Evolutionary conservation across 1,140 invertebrate species (phyloP).

Genomic region (Mesaphorura yosii): DNA sequence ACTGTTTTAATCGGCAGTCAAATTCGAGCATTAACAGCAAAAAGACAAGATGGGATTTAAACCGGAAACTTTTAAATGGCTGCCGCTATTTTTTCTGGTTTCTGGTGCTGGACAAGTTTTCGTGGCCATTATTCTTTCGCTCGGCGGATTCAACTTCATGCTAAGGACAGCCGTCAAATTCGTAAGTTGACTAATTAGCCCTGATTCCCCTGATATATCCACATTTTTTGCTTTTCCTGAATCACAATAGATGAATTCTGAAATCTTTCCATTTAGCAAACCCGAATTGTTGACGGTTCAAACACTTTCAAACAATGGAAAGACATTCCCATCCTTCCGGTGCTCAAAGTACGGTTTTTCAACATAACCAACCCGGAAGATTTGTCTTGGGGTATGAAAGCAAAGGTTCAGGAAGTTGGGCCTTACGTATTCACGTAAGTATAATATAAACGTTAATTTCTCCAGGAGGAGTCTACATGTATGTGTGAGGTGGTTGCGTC

Average conservation of each 20-base stretch:
- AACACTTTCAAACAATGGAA: slow-evolving; percentile 12
- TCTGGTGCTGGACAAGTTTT: neutral
- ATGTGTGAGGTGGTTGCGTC: too few species aligned
- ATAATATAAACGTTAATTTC: too few species aligned
- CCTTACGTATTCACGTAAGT: slow-evolving; percentile 12
- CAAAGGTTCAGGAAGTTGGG: slow-evolving; percentile 2
- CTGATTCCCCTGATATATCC: too few species aligned
- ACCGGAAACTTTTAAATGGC: too few species aligned
- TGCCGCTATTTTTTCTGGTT: too few species aligned
- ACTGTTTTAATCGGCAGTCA: too few species aligned
- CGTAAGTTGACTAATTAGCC: too few species aligned
- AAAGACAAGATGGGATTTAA: too few species aligned
- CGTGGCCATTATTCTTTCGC: neutral
- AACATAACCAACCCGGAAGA: slow-evolving; percentile 41
- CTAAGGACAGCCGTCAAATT: neutral
- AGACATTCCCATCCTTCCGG: slow-evolving; percentile 38
- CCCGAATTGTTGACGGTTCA: neutral
- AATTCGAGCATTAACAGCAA: too few species aligned
- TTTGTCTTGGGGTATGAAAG: neutral
- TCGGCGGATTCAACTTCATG: neutral
- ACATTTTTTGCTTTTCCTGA: neutral
- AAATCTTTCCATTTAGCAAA: slow-evolving; percentile 1
- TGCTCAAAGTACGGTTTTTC: slow-evolving; percentile 41
- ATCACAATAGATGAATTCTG: too few species aligned
- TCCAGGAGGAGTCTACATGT: too few species aligned